Conservation (phyloP, 2,113 vertebrate genomes). For the Gopherus evgoodei region DNA sequence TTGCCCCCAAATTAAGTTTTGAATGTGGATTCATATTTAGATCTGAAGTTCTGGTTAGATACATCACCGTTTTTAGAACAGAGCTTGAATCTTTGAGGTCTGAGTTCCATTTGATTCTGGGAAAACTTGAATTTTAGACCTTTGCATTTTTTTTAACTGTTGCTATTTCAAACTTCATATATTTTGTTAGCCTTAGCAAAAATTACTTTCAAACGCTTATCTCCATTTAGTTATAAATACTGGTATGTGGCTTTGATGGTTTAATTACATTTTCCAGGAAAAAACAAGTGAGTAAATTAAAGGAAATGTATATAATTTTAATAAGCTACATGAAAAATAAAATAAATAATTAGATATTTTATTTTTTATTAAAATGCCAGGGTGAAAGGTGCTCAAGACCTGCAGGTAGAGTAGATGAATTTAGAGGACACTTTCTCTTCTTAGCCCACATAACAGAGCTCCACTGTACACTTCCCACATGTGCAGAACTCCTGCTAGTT, state of each 20-base stretch:
- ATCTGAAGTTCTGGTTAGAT: neutral
- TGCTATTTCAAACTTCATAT: neutral
- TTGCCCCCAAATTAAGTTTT: neutral
- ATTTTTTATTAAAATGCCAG: neutral
- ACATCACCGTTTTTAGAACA: neutral
- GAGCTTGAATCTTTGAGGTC: neutral
- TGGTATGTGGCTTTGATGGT: neutral
- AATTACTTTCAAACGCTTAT: neutral
- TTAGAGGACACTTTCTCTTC: neutral
- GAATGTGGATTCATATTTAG: neutral
- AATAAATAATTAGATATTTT: neutral
- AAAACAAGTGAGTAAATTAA: neutral
- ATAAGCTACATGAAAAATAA: neutral
- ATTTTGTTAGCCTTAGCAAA: neutral
- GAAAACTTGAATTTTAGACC: neutral
- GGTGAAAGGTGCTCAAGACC: neutral
- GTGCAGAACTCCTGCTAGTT: neutral
- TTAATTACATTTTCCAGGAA: neutral
- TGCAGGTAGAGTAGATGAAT: neutral
- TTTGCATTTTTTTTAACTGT: neutral
- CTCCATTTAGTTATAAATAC: neutral
- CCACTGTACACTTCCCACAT: neutral
- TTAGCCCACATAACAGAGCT: neutral
- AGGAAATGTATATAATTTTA: neutral
- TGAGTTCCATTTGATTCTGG: neutral